Percentiles rank a stretch among this genome's conserved stretches.
phyloP scores from a whole-genome alignment of 2,888 invertebrate genomes.

The Calliphora vomitoria region DNA sequence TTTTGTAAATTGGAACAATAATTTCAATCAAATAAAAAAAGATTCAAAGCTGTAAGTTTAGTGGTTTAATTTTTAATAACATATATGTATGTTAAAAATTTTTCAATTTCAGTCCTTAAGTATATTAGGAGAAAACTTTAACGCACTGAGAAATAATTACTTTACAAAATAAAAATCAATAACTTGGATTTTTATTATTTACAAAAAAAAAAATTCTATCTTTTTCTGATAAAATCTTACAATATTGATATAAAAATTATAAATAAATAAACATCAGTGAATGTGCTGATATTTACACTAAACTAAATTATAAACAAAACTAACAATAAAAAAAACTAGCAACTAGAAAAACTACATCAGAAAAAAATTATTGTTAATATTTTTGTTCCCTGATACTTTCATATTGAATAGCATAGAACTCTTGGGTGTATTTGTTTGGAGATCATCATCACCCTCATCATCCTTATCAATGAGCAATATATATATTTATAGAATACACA shows the following conservation, averaged over 20 bases:
- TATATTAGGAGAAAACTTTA: too few species aligned
- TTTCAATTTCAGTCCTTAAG: too few species aligned
- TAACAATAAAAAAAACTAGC: constrained; percentile 11
- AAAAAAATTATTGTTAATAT: background rate
- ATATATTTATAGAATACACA: background rate
- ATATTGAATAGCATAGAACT: constrained; percentile 9
- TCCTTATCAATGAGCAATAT: constrained; percentile 41
- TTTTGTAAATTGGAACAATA: too few species aligned
- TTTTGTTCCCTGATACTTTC: background rate
- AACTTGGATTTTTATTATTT: too few species aligned
- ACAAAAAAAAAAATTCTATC: too few species aligned
- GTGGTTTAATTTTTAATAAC: too few species aligned
- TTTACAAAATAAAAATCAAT: too few species aligned
- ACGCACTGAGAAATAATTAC: too few species aligned
- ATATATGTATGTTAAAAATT: too few species aligned
- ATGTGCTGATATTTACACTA: constrained; percentile 39
- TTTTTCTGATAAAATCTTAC: background rate
- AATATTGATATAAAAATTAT: background rate
- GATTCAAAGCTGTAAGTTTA: too few species aligned
- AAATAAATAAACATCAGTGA: background rate
- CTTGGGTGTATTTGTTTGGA: constrained; percentile 59
- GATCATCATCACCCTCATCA: constrained; percentile 47
- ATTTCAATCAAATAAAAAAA: too few species aligned
- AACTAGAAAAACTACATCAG: background rate
- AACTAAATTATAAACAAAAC: constrained; percentile 7